phyloP scores from a whole-genome alignment of 2,113 vertebrate genomes.

The Chaetura pelagica region DNA sequence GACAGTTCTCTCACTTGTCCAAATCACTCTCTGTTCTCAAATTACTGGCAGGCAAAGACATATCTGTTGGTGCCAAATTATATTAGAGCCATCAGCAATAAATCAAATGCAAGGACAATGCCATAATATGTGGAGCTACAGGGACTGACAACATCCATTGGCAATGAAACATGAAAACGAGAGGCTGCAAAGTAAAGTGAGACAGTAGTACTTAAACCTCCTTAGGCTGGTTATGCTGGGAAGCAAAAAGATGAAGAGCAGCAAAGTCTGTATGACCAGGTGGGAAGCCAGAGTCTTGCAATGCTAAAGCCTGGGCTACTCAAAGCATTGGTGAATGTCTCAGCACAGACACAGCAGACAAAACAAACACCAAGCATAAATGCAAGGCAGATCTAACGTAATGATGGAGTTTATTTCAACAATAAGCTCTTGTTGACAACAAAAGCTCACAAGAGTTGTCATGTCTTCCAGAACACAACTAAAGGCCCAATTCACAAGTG shows the following conservation, averaged over 20 bases:
- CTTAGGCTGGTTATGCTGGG: not conserved
- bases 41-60: constrained; percentile 8
- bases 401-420: not conserved
- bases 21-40: constrained; percentile 12
- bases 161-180: not conserved
- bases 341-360: not conserved
- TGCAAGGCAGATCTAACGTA: not conserved
- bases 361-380: not conserved
- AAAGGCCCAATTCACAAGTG: not conserved
- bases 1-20: not conserved
- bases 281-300: not conserved
- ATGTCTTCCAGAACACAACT: not conserved
- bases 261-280: not conserved
- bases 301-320: not conserved
- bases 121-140: not conserved
- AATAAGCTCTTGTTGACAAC: not conserved
- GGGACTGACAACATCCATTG: not conserved
- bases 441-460: not conserved
- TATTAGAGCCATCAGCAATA: not conserved
- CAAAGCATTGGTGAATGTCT: not conserved
- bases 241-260: not conserved
- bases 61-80: constrained; percentile 13
- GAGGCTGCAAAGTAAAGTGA: not conserved
- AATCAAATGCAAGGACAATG: not conserved
- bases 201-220: not conserved